A percentile compares a stretch with the other conserved stretches of the same genome.
These are phyloP conservation scores for Spatulosminthurus flaviceps DNA, from an alignment of 2,888 invertebrate species.

Conservation along the genomic window DNA sequence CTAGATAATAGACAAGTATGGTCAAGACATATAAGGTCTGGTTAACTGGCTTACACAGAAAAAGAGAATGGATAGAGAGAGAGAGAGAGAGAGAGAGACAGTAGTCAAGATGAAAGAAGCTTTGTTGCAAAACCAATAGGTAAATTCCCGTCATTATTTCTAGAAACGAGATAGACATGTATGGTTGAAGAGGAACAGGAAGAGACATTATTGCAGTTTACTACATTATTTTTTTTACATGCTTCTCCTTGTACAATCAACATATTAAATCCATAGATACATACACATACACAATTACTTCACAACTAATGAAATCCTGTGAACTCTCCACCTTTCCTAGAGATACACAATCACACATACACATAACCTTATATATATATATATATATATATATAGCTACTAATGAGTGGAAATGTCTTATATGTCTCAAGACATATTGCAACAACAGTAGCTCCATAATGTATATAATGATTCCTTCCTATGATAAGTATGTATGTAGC, in stretches of 20 bases:
- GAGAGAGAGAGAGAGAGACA: slow-evolving; percentile 4
- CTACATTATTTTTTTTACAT: background rate
- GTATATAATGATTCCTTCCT: background rate
- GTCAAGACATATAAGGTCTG: too few species aligned
- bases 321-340: background rate
- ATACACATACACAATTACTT: background rate
- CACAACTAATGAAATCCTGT: background rate
- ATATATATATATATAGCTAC: too few species aligned
- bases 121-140: background rate
- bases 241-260: too few species aligned
- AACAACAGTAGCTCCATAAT: background rate
- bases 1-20: too few species aligned
- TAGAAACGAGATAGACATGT: background rate
- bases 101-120: background rate
- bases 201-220: slow-evolving; percentile 5
- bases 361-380: too few species aligned
- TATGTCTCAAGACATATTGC: slow-evolving; percentile 11
- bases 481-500: too few species aligned
- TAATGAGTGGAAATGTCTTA: slow-evolving; percentile 4
- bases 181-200: slow-evolving; percentile 19
- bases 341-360: too few species aligned
- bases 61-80: background rate
- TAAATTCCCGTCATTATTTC: slow-evolving; percentile 1
- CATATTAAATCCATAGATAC: background rate
- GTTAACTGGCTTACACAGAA: too few species aligned